These are phyloP conservation scores for Achatina immaculata DNA, from an alignment of 1,140 invertebrate species.

Conservation along the genomic window DNA sequence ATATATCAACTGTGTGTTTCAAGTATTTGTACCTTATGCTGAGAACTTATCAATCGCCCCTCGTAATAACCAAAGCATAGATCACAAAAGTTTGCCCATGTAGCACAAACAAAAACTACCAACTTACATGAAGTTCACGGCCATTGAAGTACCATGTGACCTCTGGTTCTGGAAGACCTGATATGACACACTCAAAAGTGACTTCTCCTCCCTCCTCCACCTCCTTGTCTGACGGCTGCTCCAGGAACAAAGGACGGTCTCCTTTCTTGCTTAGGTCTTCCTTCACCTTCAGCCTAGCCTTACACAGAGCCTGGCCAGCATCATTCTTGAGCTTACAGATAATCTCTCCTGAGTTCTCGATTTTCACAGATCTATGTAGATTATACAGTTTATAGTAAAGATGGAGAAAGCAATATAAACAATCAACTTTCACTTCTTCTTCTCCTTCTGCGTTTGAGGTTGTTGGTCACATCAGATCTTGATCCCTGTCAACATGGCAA, in stretches of 20 bases:
- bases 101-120: no score
- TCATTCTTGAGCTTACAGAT: constrained; percentile 63
- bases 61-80: no score
- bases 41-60: no score
- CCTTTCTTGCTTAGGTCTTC: constrained; percentile 56
- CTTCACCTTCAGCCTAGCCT: constrained; percentile 59
- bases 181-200: constrained; percentile 62
- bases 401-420: background rate
- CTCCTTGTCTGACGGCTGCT: constrained; percentile 53
- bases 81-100: no score
- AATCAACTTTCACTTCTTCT: background rate
- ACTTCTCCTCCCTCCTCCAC: constrained; percentile 57
- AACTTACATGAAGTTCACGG: constrained; percentile 76
- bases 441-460: no score
- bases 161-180: constrained; percentile 62
- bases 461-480: no score
- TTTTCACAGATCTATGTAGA: constrained; percentile 46
- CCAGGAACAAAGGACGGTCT: constrained; percentile 54
- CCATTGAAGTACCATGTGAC: constrained; percentile 79
- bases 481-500: no score
- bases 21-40: no score
- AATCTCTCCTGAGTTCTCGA: constrained; percentile 65
- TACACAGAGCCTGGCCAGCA: constrained; percentile 61
- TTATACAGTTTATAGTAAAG: background rate
- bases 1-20: no score